Base-by-base conservation (phyloP, 2,888 invertebrate species). In the Melinaea marsaeus region DNA sequence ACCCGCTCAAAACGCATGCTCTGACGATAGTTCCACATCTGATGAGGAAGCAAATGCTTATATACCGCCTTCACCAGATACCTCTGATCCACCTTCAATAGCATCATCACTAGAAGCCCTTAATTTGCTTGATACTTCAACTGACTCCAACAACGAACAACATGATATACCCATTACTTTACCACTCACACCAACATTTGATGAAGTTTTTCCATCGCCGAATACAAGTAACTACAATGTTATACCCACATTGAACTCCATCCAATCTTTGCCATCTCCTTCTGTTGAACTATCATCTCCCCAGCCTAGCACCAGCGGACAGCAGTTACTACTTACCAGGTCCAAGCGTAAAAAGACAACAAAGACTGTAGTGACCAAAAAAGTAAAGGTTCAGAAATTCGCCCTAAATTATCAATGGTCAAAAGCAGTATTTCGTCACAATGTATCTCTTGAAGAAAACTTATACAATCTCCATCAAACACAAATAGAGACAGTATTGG, bases 211-310 rank as follows among this genome's bases (percentile, higher is more conserved):
- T 57, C 67, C 63, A 57, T 67, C 60, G 37, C 67, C 65, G 33
- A 63, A 33, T 57, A 64, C 67, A 34, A 65, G 61, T 54, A 67
- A 67, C 42, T 67, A 67, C 60, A 63, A 65, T 48, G 48, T 55
- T 55, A 59, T 67, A 63, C 67, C 65, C 32, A 67, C 65, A 61
- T 58, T 65, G 57, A 63, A 67, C 61, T 67, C 67, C 54, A 67
- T 67, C n/a, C 67, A 67, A 35, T 64, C 63, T 47, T 55, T 65
- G 13, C 59, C 60, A 57, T 55, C 60, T 32, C 56, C 60, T 37
- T 45, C 57, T 32, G 54, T 60, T 57, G 54, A 57, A 60, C 60
- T 22, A 56, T 45, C 60, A 42, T 56, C 57, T 58, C 61, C 60
- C 46, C 57, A 60, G 34, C 57, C 60, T 37, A 35, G 48, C 60